Conservation (phyloP, 2,888 invertebrate genomes). For the Sericinus montela region DNA sequence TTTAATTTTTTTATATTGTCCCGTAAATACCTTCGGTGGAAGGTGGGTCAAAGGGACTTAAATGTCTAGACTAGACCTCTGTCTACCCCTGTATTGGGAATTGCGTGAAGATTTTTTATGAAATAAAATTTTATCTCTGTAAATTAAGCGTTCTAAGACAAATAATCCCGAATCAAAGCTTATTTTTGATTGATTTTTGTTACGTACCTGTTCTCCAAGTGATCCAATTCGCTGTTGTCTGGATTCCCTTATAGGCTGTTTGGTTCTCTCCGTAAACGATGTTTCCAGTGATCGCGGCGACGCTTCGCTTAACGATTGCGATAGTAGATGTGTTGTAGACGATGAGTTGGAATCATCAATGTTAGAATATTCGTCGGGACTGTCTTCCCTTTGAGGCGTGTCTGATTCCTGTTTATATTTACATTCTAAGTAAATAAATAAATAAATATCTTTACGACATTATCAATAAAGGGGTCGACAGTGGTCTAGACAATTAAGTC, state of each 20-base stretch:
- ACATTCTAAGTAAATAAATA: no score
- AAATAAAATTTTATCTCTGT: no score
- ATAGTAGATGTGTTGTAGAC: slow-evolving; percentile 63
- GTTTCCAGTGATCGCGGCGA: slow-evolving; percentile 59
- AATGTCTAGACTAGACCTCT: no score
- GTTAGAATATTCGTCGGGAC: slow-evolving; percentile 64
- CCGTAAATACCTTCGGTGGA: no score
- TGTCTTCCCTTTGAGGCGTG: slow-evolving; percentile 63
- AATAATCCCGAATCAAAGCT: no score
- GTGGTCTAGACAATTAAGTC: no score
- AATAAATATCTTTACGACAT: slow-evolving; percentile 14
- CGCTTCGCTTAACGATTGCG: slow-evolving; percentile 57
- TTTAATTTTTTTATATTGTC: no score
- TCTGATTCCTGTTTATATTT: slow-evolving; percentile 54
- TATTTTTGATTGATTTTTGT: background rate
- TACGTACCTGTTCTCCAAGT: slow-evolving; percentile 51
- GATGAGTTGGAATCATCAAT: slow-evolving; percentile 66
- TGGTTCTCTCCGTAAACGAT: slow-evolving; percentile 52
- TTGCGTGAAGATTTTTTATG: no score
- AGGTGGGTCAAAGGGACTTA: no score
- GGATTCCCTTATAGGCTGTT: slow-evolving; percentile 31
- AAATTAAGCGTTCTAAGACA: no score
- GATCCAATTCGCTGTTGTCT: slow-evolving; percentile 52
- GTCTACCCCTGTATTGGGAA: no score
- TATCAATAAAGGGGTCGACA: no score